Conservation (phyloP, 2,888 invertebrate species). For the Dugesia japonica region DNA sequence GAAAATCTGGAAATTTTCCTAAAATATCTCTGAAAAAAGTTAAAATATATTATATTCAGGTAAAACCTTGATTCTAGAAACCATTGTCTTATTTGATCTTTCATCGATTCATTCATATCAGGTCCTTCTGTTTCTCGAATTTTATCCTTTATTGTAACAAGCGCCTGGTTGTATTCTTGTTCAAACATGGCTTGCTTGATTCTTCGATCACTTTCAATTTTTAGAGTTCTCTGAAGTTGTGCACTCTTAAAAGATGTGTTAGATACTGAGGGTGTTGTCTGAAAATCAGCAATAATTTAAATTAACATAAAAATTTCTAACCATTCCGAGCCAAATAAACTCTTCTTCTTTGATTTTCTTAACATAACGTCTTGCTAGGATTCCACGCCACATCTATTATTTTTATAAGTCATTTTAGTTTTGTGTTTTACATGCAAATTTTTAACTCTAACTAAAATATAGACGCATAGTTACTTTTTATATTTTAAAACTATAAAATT, state of each 20-base stretch:
- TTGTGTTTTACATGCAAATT: no score
- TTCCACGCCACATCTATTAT: conserved; percentile 61
- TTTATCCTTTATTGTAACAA: conserved; percentile 52
- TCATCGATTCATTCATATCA: conserved; percentile 67
- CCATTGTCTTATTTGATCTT: conserved; percentile 72
- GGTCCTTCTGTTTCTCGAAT: conserved; percentile 60
- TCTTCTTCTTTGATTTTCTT: conserved; percentile 61
- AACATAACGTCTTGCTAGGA: conserved; percentile 58
- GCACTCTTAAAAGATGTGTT: not conserved
- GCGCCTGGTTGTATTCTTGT: conserved; percentile 58
- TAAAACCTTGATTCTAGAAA: conserved; percentile 59
- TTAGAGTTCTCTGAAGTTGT: conserved; percentile 37
- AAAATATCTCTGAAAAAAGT: conserved; percentile 48
- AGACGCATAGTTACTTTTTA: no score
- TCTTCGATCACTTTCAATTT: conserved; percentile 51
- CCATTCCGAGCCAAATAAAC: conserved; percentile 64
- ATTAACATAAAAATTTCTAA: conserved; percentile 46
- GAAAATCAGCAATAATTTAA: not conserved
- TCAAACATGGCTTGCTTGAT: conserved; percentile 57
- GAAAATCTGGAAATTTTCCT: conserved; percentile 66
- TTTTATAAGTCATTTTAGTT: no score
- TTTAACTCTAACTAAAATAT: no score
- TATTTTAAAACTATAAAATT: no score
- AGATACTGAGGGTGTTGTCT: not conserved
- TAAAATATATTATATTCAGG: no score